phyloP scores from a whole-genome alignment of 2,113 vertebrate species.

The Neogale vison region DNA sequence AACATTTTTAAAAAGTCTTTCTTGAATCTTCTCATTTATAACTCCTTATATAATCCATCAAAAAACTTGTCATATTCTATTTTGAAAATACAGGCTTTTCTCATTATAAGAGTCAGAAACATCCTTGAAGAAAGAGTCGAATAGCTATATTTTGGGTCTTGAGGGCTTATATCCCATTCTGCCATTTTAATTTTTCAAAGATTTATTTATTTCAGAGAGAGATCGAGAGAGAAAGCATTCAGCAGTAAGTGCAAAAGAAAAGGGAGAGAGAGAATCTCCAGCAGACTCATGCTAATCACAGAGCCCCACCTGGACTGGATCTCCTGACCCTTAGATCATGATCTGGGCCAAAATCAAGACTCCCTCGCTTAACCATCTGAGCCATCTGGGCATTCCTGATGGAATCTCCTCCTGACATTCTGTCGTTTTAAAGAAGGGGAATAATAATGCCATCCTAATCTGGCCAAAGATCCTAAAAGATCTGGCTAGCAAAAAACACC shows the following conservation, averaged over 20 bases:
- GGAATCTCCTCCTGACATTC: background rate
- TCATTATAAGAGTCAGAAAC: background rate
- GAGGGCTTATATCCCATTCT: background rate
- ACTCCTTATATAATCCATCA: background rate
- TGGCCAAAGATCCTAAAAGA: background rate
- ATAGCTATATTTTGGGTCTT: background rate
- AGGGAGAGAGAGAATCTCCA: background rate
- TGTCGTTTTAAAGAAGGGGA: background rate
- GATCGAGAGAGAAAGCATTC: background rate
- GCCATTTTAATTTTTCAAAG: background rate
- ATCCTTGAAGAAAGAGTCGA: background rate
- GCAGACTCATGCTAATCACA: background rate
- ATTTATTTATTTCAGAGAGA: background rate
- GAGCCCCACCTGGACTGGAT: background rate
- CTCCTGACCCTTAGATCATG: background rate
- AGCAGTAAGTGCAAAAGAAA: background rate
- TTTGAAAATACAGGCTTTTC: background rate
- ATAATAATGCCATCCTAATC: background rate
- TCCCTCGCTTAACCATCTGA: background rate
- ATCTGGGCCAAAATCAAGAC: background rate
- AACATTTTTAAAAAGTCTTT: background rate
- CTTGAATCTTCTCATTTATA: background rate
- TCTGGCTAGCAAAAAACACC: background rate
- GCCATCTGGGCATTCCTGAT: too few species aligned
- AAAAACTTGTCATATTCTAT: background rate